Evolutionary conservation across 2,113 vertebrate genomes (phyloP).

Genomic region (Romanogobio albipinnatus): DNA sequence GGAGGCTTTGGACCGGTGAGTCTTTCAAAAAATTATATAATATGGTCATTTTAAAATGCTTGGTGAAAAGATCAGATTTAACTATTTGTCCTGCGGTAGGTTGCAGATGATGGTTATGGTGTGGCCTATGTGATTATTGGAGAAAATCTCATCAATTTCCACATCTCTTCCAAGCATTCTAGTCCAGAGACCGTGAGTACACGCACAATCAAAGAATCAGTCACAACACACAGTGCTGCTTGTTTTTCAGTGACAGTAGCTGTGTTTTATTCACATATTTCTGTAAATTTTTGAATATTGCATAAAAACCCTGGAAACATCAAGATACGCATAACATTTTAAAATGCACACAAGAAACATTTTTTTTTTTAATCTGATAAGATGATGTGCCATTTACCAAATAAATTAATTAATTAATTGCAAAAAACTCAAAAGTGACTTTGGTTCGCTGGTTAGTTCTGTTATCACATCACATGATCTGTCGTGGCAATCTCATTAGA

Average conservation of each 20-base stretch:
- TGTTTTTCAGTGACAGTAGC: not conserved
- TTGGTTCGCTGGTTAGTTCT: not conserved
- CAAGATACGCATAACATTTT: not conserved
- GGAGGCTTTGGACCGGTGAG: slow-evolving; percentile 97
- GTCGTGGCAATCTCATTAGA: not conserved
- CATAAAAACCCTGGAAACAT: not conserved
- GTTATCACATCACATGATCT: no score
- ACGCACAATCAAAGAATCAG: not conserved
- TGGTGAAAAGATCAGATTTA: not conserved
- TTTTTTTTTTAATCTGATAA: not conserved
- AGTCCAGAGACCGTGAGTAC: slow-evolving; percentile 88
- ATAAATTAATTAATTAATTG: not conserved
- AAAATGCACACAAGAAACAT: not conserved
- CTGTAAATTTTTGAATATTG: not conserved
- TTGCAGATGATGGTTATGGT: slow-evolving; percentile 96
- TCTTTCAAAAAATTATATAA: slow-evolving; percentile 31
- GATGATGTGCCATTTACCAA: not conserved
- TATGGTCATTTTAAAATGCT: not conserved
- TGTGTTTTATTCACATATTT: no score
- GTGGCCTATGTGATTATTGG: slow-evolving; percentile 94
- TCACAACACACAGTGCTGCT: not conserved
- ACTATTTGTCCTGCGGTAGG: slow-evolving; percentile 68
- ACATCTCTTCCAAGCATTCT: slow-evolving; percentile 94
- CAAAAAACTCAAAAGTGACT: not conserved
- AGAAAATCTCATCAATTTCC: slow-evolving; percentile 91